Percentiles rank a stretch among this genome's conserved stretches.
These are phyloP conservation scores for Podotricha telesiphe DNA, from an alignment of 2,888 invertebrate species.

Conservation along the genomic window DNA sequence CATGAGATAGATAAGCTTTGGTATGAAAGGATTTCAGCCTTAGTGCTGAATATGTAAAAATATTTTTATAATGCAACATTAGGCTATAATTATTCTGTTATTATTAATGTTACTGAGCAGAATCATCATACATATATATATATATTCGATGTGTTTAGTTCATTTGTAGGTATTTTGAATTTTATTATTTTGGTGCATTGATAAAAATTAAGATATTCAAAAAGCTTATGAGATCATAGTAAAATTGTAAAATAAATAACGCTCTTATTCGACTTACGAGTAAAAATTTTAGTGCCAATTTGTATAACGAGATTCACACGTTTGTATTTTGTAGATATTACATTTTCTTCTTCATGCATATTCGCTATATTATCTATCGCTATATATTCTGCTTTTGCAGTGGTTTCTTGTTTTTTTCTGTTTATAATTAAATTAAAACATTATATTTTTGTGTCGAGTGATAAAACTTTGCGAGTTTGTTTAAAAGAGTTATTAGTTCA, in stretches of 20 bases:
- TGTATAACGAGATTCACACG: too few relatives aligned
- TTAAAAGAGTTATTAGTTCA: background rate
- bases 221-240: background rate
- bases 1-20: background rate
- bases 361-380: too few relatives aligned
- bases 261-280: too few relatives aligned
- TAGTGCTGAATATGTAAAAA: too few relatives aligned
- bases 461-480: background rate
- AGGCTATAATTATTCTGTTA: constrained; percentile 12
- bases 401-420: too few relatives aligned
- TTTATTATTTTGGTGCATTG: background rate
- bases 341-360: too few relatives aligned
- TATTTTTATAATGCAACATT: background rate
- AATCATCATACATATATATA: background rate
- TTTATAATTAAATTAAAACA: background rate
- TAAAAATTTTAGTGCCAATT: background rate
- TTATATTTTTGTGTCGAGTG: background rate
- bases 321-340: too few relatives aligned
- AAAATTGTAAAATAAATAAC: background rate
- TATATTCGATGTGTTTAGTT: constrained; percentile 11
- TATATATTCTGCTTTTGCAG: background rate
- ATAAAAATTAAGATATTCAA: background rate
- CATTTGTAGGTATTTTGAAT: background rate
- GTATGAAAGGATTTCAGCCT: too few relatives aligned
- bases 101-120: too few relatives aligned